Percentiles rank a stretch among this genome's conserved stretches.
These are phyloP conservation scores for Aurelia sp. DNA, from an alignment of 30 jellyfish, hydroid and myxozoan species.

Conservation along the genomic window DNA sequence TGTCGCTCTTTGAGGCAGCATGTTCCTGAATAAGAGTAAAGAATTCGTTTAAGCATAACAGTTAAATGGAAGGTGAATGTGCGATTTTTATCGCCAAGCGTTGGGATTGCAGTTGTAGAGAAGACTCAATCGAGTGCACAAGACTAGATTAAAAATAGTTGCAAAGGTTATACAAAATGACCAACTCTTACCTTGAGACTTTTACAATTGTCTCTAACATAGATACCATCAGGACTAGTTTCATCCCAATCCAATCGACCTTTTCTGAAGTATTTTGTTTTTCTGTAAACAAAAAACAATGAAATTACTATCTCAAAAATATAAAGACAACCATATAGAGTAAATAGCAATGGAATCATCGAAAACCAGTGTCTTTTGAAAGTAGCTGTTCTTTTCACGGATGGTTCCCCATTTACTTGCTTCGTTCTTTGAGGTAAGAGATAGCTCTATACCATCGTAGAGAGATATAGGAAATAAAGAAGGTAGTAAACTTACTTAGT, in stretches of 20 bases:
- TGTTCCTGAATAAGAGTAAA: constrained; percentile 59
- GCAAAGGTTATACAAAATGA: too few species aligned
- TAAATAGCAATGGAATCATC: background rate
- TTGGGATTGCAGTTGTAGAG: too few species aligned
- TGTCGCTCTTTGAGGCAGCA: constrained; percentile 49
- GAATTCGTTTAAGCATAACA: background rate
- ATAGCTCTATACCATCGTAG: too few species aligned
- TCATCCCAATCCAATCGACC: constrained; percentile 90
- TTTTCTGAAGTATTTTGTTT: constrained; percentile 83
- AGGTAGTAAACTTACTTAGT: constrained; percentile 54
- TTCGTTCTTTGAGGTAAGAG: too few species aligned
- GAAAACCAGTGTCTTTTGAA: too few species aligned
- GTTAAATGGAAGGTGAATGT: background rate
- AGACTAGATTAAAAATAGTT: too few species aligned
- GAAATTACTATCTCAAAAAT: background rate
- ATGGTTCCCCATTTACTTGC: too few species aligned
- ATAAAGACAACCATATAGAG: background rate
- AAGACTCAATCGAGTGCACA: too few species aligned
- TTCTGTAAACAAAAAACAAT: constrained; percentile 54
- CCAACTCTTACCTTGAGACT: constrained; percentile 62
- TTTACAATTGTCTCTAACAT: constrained; percentile 82
- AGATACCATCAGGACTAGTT: constrained; percentile 79
- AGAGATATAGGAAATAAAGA: too few species aligned
- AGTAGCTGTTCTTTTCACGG: too few species aligned
- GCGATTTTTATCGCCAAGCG: too few species aligned